Percentiles rank a stretch among this genome's conserved stretches.
Conservation (phyloP, 2,113 vertebrate genomes). For the Tragelaphus buxtoni region DNA sequence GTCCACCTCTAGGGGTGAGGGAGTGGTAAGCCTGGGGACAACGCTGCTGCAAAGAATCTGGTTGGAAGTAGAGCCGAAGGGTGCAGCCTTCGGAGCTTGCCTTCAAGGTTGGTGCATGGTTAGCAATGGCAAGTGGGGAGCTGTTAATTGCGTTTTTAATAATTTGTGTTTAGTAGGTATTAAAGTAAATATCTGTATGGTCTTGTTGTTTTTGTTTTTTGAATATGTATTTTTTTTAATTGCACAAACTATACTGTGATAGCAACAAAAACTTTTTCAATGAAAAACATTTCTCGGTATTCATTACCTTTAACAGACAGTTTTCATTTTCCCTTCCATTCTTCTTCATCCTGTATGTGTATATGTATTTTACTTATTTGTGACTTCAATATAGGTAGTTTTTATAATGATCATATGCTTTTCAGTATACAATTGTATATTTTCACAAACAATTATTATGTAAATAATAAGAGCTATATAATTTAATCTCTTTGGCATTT, state of each 20-base stretch:
- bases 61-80: not conserved
- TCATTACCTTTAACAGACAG: not conserved
- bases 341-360: not conserved
- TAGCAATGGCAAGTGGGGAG: not conserved
- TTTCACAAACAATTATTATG: not conserved
- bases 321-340: not conserved
- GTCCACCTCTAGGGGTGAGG: not conserved
- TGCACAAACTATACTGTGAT: not conserved
- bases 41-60: not conserved
- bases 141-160: not conserved
- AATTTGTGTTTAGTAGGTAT: too few relatives aligned
- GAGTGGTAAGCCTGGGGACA: not conserved
- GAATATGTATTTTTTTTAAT: not conserved
- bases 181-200: not conserved
- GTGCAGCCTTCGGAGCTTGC: not conserved
- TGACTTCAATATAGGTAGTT: not conserved
- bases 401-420: not conserved
- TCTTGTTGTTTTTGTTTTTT: not conserved
- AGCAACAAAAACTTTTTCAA: not conserved
- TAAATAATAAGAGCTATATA: not conserved
- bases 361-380: not conserved
- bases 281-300: not conserved
- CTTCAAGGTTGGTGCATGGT: not conserved
- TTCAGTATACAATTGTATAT: not conserved
- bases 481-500: not conserved